Base-by-base conservation (phyloP, 2,888 invertebrate genomes). In the Morpho helenor region DNA sequence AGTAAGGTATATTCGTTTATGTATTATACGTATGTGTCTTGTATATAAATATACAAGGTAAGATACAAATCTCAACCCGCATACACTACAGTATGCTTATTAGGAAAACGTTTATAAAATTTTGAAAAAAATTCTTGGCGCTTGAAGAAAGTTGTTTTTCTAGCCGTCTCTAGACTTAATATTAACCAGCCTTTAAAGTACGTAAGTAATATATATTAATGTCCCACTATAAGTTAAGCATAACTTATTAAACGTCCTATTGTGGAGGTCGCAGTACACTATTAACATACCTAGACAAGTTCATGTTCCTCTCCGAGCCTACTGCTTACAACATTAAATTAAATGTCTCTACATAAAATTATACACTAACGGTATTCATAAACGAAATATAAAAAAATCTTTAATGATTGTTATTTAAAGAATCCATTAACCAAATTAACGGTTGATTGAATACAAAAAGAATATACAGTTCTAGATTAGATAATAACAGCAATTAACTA, bases 211-310 rank as follows among this genome's bases (percentile, higher is more conserved):
- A 31, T 16, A 16, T 16, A 16, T 16, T 16, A 16, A 16, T 16
- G 16, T 31, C 31, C 5, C 31, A 2, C 4, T 31, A 31, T 31
- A 31, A 31, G 31, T 31, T 31, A 31, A 31, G 4, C 31, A 31
- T 31, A 31, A 43, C 42, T 43, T 43, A 9, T 43, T 43, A 9
- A 31, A 31, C 31, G 31, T 31, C 31, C 31, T 31, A 31, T 62
- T 57, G 62, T 61, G 52, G 51, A 52, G 64, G 64, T 66, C 62
- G 59, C 49, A 66, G 64, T 64, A 56, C 46, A 56, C 41, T 61
- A 51, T 59, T 61, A 64, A 44, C 56, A 46, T 49, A 59, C 62
- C 64, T 62, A 57, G 62, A 61, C 60, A 51, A 52, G 56, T 48
- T 56, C 59, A 45, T 55, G 52, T 52, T 55, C 42, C 43, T 52